These are phyloP conservation scores for Gymnosoma rotundatum DNA, from an alignment of 2,888 invertebrate species.

Conservation along the genomic window DNA sequence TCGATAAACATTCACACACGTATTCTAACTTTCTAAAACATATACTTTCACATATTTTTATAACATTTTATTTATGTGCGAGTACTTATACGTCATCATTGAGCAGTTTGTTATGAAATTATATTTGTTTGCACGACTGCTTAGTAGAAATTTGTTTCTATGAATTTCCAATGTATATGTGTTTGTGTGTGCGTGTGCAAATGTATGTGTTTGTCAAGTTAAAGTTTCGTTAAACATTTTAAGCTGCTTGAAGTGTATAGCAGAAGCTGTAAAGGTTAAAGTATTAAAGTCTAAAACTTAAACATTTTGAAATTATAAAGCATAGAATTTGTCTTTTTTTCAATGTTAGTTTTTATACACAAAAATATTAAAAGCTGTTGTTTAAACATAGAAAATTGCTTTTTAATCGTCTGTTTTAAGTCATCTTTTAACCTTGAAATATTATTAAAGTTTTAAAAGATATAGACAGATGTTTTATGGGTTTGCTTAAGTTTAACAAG, in stretches of 20 bases:
- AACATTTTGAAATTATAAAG: constrained; percentile 24
- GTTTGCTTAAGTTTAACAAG: background rate
- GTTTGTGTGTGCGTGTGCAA: background rate
- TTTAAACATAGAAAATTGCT: too few relatives aligned
- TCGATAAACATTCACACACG: background rate
- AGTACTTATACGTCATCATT: constrained; percentile 44
- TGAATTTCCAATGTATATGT: background rate
- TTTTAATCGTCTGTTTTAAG: background rate
- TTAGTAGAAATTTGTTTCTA: constrained; percentile 43
- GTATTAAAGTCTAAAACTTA: constrained; percentile 59
- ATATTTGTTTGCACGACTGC: constrained; percentile 70
- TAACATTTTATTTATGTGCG: background rate
- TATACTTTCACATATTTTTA: background rate
- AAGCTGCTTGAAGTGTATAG: constrained; percentile 1
- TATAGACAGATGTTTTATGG: constrained; percentile 1
- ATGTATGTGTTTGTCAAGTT: constrained; percentile 14
- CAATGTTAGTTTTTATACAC: background rate
- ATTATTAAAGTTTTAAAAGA: constrained; percentile 25
- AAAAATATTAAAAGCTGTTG: too few relatives aligned
- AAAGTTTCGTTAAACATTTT: constrained; percentile 39
- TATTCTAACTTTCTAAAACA: background rate
- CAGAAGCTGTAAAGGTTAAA: constrained; percentile 58
- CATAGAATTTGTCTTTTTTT: background rate
- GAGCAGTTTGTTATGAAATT: constrained; percentile 70
- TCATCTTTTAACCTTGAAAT: constrained; percentile 40